Evolutionary conservation across 2,797 vertebrate genomes (phyloP), one percentile per base, ranked within the genome.

Genomic region (Bovichtus variegatus): DNA sequence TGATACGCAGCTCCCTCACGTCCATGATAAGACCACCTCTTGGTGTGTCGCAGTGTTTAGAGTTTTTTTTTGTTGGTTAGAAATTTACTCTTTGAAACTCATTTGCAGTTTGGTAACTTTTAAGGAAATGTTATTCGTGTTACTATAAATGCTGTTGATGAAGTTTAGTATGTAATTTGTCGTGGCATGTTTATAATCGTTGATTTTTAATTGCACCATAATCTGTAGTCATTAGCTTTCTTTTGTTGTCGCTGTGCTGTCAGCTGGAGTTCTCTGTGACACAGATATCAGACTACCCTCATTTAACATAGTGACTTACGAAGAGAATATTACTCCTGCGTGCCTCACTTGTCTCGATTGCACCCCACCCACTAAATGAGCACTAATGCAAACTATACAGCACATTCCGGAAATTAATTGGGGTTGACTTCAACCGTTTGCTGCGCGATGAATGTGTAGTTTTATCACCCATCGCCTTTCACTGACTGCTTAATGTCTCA

Each of bases 371-470:
- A 62, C 61, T 69, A 71, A 84, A 58, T 47, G 64, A 87, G 59
- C 27, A n/a, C 54, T 73, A 76, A 85, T 70, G 62, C 73, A 73
- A 86, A 90, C 60, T 74, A 2, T 61, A 64, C 67, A 62, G 73
- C 50, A 65, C 51, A 74, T 79, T 83, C 67, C 18, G 65, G 72
- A 86, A 84, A 89, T 80, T 78, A 89, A 90, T 85, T 64, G 73
- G 43, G 55, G 89, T 82, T 78, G 74, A 84, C 82, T 87, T 57
- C 12, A 50, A 78, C 61, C 23, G 34, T 80, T 87, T 81, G 11
- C 38, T 7, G 36, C 10, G 19, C 29, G 27, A 74, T 78, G 67
- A 76, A 88, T 81, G 80, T 59, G 59, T 63, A 13, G 70, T 72
- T 83, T 84, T 81, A 86, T 90, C 69, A 63, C 50, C 46, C 54